These are phyloP conservation scores for Drosophila vallismaia DNA, from an alignment of 2,888 invertebrate genomes.

Conservation along the genomic window DNA sequence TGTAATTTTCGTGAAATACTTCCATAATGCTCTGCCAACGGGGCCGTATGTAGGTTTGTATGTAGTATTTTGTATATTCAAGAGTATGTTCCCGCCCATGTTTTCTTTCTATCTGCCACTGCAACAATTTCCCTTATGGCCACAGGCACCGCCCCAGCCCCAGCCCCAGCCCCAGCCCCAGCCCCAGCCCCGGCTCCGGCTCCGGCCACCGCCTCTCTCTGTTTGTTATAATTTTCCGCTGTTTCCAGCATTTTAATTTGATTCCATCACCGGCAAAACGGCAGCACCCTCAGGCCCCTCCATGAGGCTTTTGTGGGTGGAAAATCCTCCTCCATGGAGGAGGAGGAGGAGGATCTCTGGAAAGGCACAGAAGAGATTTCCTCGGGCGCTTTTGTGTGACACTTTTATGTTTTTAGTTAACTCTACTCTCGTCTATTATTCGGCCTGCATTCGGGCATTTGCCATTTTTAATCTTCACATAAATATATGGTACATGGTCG, in stretches of 20 bases:
- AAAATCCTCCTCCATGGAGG: conserved; percentile 1
- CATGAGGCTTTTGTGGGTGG: neutral
- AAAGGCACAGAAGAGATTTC: neutral
- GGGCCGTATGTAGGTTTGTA: conserved; percentile 49
- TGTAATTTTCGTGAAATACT: conserved; percentile 42
- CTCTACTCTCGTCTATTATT: conserved; percentile 11
- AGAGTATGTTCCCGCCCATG: conserved; percentile 39
- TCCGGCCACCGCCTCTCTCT: conserved; percentile 35
- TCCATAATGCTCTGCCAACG: conserved; percentile 61
- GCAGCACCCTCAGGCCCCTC: neutral
- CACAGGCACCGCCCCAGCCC: conserved; percentile 40
- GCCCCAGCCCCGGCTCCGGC: too few relatives aligned
- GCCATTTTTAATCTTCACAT: conserved; percentile 24
- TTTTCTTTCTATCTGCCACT: conserved; percentile 68
- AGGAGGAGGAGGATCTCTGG: neutral
- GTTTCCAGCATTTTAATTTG: conserved; percentile 81
- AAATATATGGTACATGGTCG: neutral
- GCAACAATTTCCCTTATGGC: conserved; percentile 73
- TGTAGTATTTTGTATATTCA: conserved; percentile 34
- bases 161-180: too few relatives aligned
- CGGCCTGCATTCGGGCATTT: conserved; percentile 26
- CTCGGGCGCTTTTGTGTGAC: conserved; percentile 25
- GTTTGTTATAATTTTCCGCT: conserved; percentile 81
- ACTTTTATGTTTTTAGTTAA: conserved; percentile 19
- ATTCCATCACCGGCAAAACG: conserved; percentile 58